A percentile compares a stretch with the other conserved stretches of the same genome.
These are phyloP conservation scores for Heterotis niloticus DNA, from an alignment of 2,113 vertebrate species.

Conservation along the genomic window DNA sequence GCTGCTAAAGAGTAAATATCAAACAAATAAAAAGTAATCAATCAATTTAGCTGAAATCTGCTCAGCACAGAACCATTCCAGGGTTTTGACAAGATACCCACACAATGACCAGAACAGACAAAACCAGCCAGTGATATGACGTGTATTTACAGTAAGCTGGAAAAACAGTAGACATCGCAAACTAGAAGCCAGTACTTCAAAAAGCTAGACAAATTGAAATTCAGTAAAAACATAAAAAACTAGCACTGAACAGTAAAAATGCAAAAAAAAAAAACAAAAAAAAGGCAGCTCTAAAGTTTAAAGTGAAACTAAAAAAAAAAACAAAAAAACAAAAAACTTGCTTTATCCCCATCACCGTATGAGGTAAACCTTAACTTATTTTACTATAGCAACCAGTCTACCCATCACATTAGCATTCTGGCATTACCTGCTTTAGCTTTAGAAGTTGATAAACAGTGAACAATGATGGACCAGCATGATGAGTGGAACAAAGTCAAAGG, in stretches of 20 bases:
- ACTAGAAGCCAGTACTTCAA: neutral
- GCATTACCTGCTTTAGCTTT: constrained; percentile 65
- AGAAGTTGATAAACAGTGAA: constrained; percentile 46
- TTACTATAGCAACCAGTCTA: constrained; percentile 44
- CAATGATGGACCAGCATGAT: constrained; percentile 28
- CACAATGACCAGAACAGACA: neutral
- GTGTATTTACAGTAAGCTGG: too few relatives aligned
- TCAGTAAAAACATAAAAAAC: neutral
- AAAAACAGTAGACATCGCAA: neutral
- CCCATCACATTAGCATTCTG: constrained; percentile 27
- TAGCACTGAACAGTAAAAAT: constrained; percentile 7
- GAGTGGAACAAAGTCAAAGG: neutral
- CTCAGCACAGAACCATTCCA: too few relatives aligned
- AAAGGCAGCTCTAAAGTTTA: constrained; percentile 19
- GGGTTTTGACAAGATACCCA: neutral
- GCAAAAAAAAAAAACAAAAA: constrained; percentile 17
- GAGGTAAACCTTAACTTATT: constrained; percentile 21
- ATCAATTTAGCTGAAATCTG: too few relatives aligned
- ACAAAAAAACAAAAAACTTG: constrained; percentile 34
- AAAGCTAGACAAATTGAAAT: neutral
- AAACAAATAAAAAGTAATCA: too few relatives aligned
- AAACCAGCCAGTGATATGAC: neutral
- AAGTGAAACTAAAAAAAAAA: constrained; percentile 10
- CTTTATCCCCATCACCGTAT: constrained; percentile 28
- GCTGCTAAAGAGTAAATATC: too few relatives aligned